A percentile compares a stretch with the other conserved stretches of the same genome.
phyloP scores from a whole-genome alignment of 1,140 invertebrate species.

The Heterodera carotae region DNA sequence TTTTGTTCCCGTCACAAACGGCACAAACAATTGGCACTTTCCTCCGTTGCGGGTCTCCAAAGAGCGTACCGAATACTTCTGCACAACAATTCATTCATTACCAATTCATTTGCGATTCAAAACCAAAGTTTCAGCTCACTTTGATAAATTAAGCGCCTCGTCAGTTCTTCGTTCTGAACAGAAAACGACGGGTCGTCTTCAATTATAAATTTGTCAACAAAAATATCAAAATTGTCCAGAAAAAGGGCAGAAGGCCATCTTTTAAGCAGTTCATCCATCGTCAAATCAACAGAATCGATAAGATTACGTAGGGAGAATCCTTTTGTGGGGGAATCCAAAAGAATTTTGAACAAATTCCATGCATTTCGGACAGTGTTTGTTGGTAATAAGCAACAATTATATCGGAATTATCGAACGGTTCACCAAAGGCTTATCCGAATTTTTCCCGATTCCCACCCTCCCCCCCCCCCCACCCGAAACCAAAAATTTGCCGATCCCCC shows the following conservation, averaged over 20 bases:
- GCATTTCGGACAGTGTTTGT: too few species aligned
- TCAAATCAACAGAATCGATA: not conserved
- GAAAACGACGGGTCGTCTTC: not conserved
- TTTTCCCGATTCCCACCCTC: too few species aligned
- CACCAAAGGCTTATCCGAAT: too few species aligned
- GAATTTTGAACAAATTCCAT: too few species aligned
- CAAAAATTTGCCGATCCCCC: too few species aligned
- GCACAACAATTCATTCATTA: not conserved
- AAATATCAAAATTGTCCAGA: not conserved
- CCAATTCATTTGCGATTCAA: not conserved
- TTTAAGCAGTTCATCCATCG: not conserved
- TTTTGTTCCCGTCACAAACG: not conserved
- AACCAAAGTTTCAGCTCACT: not conserved
- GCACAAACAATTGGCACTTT: conserved; percentile 3
- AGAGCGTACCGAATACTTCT: not conserved
- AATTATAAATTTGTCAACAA: not conserved
- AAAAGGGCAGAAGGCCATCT: not conserved
- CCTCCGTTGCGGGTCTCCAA: not conserved
- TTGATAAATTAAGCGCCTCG: not conserved
- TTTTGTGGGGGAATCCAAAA: not conserved
- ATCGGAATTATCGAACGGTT: too few species aligned
- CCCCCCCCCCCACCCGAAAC: too few species aligned
- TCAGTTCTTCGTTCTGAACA: not conserved
- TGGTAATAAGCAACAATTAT: too few species aligned
- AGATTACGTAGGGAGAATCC: not conserved